Evolutionary conservation across 2,888 invertebrate species (phyloP).

Genomic region (Apamea monoglypha): DNA sequence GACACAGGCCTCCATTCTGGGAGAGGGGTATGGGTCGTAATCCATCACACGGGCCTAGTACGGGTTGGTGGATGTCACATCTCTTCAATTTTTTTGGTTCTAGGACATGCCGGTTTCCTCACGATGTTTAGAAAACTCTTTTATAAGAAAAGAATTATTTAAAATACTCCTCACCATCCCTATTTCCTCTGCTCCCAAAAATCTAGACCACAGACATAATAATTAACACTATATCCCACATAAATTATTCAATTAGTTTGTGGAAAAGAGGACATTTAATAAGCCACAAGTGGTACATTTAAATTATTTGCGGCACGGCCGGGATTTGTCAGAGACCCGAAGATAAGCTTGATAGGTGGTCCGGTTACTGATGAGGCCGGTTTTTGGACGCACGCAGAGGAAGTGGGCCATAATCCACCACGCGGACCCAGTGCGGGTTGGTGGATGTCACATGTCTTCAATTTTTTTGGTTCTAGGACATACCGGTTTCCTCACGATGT

Average conservation of each 20-base stretch:
- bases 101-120: too few species aligned
- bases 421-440: background rate
- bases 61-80: too few species aligned
- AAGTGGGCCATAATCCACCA: background rate
- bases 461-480: too few species aligned
- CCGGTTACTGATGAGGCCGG: constrained; percentile 15
- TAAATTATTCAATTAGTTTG: constrained; percentile 48
- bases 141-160: too few species aligned
- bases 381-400: constrained; percentile 3
- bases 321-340: constrained; percentile 17
- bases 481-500: background rate
- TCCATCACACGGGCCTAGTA: too few species aligned
- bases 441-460: background rate
- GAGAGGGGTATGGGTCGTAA: too few species aligned
- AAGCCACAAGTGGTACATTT: constrained; percentile 46
- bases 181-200: background rate
- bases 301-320: constrained; percentile 24
- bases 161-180: too few species aligned
- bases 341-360: constrained; percentile 43
- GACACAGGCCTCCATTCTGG: too few species aligned
- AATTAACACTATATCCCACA: constrained; percentile 21
- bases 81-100: too few species aligned
- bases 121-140: too few species aligned
- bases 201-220: constrained; percentile 17
- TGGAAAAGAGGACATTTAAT: constrained; percentile 30